phyloP scores from a whole-genome alignment of 2,797 vertebrate genomes.

The Sternotherus odoratus region DNA sequence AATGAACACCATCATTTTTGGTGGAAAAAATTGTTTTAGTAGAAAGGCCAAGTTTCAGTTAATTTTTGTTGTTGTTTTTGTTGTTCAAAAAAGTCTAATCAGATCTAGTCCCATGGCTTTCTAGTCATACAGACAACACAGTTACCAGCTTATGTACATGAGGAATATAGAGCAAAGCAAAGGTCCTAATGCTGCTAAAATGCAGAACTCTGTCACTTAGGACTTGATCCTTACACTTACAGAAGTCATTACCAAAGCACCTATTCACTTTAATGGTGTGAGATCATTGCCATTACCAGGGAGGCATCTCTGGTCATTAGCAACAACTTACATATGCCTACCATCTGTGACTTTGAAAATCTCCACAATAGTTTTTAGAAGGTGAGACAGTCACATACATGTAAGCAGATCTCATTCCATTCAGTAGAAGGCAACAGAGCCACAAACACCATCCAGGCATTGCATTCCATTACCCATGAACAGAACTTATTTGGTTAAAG shows the following conservation, averaged over 20 bases:
- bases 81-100: neutral
- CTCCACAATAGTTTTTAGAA: neutral
- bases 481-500: neutral
- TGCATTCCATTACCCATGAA: neutral
- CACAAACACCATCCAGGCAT: neutral
- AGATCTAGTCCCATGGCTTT: neutral
- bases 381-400: fast-evolving
- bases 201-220: neutral
- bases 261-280: neutral
- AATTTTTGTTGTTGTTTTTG: neutral
- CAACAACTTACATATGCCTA: neutral
- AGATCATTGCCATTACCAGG: neutral
- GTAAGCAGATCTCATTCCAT: neutral
- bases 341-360: neutral
- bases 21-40: neutral
- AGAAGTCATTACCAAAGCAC: neutral
- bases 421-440: neutral
- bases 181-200: neutral
- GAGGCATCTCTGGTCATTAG: neutral
- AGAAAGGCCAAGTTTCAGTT: neutral
- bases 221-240: neutral
- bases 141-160: too few relatives aligned
- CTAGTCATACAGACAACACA: neutral
- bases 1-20: neutral
- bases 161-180: neutral